Base-by-base conservation (phyloP, 2,113 vertebrate genomes). In the Panthera uncia region DNA sequence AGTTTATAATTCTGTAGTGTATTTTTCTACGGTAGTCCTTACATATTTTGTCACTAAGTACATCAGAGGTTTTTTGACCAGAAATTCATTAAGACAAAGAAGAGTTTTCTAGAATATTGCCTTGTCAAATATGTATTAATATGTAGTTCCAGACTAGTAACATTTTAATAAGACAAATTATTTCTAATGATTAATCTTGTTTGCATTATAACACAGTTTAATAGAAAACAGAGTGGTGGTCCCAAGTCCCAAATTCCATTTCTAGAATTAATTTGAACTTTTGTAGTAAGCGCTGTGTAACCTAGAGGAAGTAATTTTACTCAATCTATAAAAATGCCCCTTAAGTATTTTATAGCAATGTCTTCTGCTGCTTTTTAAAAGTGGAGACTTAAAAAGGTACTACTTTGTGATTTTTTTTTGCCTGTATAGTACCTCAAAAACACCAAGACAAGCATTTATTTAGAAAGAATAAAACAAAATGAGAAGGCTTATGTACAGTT, bases 41-140 rank as follows among this genome's bases (percentile, higher is more conserved):
- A 66, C 15, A 29, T 23, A 80, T 50, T 82, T 84, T 88, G 29
- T 82, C 90, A 95, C 33, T 90, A 48, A 69, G 38, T 48, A 91
- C n/a, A 91, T 9, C 38, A 31, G 21, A 5, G 36, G 68, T 71
- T 94, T 83, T 55, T 65, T 87, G 14, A 84, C 41, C 76, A 48
- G 57, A 23, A 50, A 85, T 71, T 97, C 78, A 93, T 57, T 96
- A 91, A 95, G 82, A 87, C 69, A 57, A 91, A 94, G 33, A 87
- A 76, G n/a, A 82, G 14, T 81, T 61, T 66, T 94, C 33, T 36
- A 73, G 63, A 96, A 63, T 3, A 89, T 19, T 88, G 76, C 14
- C n/a, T 41, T 82, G 45, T 48, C 50, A 95, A 86, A 48, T 91
- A 78, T 82, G 3, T 84, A 79, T 41, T 78, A 74, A 61, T 52